These are phyloP conservation scores for Chlorocebus sabaeus DNA, from an alignment of 2,113 vertebrate species.

Conservation along the genomic window DNA sequence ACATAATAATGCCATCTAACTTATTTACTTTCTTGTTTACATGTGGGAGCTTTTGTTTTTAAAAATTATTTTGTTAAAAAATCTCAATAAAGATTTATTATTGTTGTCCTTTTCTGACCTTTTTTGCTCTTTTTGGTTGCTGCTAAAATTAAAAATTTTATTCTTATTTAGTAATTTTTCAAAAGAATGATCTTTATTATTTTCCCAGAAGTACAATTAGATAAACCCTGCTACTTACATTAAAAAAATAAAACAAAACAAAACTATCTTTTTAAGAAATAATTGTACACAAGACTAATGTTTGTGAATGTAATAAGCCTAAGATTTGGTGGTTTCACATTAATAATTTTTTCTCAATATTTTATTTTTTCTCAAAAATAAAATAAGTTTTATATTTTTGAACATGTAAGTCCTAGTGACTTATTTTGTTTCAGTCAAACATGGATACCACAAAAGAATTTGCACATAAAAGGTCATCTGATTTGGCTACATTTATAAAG, in stretches of 20 bases:
- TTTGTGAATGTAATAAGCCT: constrained; percentile 12
- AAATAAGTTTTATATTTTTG: neutral
- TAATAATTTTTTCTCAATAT: neutral
- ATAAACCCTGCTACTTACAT: neutral
- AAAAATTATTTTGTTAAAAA: constrained; percentile 81
- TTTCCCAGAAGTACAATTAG: neutral
- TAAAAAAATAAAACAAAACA: neutral
- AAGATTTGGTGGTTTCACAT: neutral
- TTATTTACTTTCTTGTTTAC: constrained; percentile 69
- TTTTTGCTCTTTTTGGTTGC: neutral
- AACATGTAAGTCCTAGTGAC: neutral
- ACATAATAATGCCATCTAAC: constrained; percentile 60
- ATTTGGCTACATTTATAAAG: constrained; percentile 19
- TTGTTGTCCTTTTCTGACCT: neutral
- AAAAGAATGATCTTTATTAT: neutral
- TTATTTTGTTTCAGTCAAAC: neutral
- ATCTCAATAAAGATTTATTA: constrained; percentile 83
- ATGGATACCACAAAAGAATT: neutral
- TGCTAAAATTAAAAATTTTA: constrained; percentile 29
- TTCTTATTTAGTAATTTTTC: constrained; percentile 7
- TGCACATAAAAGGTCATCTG: neutral
- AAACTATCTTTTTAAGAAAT: neutral
- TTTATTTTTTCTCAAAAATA: neutral
- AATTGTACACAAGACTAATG: neutral
- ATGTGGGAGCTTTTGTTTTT: constrained; percentile 67